These are phyloP conservation scores for Charanyca ferruginea DNA, from an alignment of 2,888 invertebrate species.

Conservation along the genomic window DNA sequence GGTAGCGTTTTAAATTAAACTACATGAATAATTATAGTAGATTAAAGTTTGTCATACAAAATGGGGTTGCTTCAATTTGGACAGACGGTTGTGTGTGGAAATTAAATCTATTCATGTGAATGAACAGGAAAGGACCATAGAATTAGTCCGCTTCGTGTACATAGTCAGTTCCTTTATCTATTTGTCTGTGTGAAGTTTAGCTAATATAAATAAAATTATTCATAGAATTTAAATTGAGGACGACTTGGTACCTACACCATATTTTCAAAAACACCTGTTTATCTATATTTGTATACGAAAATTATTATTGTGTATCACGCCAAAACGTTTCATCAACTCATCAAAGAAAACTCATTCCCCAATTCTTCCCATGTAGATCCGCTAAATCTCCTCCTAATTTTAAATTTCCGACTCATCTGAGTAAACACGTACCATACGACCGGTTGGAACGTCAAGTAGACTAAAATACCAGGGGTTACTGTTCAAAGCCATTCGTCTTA, in stretches of 20 bases:
- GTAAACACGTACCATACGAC: conserved; percentile 84
- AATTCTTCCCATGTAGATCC: conserved; percentile 42
- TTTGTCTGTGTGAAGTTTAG: conserved; percentile 9
- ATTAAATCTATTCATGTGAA: conserved; percentile 63
- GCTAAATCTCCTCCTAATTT: conserved; percentile 82
- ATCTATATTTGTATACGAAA: no score
- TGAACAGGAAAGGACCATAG: conserved; percentile 61
- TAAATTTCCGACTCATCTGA: conserved; percentile 87
- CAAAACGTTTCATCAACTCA: conserved; percentile 16
- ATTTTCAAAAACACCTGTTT: no score
- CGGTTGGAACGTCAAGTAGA: conserved; percentile 71
- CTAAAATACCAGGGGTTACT: conserved; percentile 84
- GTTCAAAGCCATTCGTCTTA: conserved; percentile 76
- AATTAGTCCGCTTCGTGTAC: conserved; percentile 32
- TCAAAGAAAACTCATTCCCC: conserved; percentile 35
- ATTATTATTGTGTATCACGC: not conserved
- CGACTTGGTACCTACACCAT: not conserved
- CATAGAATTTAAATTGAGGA: not conserved
- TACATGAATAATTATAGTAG: conserved; percentile 50
- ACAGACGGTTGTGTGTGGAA: conserved; percentile 56
- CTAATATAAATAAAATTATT: not conserved
- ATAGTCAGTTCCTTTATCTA: conserved; percentile 37
- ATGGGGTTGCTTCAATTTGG: conserved; percentile 51
- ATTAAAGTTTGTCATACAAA: conserved; percentile 46
- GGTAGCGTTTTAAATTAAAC: conserved; percentile 51